Evolutionary conservation across 2,113 vertebrate genomes (phyloP).

Genomic region (Holacanthus passer): DNA sequence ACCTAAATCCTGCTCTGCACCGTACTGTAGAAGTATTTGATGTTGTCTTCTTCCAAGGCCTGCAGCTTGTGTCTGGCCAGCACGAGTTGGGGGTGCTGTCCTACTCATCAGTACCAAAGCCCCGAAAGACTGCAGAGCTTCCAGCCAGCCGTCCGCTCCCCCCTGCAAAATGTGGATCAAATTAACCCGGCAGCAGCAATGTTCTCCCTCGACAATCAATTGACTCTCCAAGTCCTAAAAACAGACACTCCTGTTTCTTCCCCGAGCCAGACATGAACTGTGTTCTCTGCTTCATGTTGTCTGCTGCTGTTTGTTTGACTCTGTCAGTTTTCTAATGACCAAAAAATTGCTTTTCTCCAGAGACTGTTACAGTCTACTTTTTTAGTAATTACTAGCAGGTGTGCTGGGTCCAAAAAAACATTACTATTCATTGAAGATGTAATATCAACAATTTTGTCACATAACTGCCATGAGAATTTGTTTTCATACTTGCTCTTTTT

Average conservation of each 20-base stretch:
- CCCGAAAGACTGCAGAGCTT: slow-evolving; percentile 59
- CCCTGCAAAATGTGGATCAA: slow-evolving; percentile 80
- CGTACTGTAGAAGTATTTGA: slow-evolving; percentile 44
- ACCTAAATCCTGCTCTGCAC: slow-evolving; percentile 33
- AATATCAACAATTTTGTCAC: slow-evolving; percentile 45
- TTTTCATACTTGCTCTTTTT: slow-evolving; percentile 36
- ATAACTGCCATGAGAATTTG: slow-evolving; percentile 19
- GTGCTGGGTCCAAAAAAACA: slow-evolving; percentile 22
- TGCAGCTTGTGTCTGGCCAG: slow-evolving; percentile 62
- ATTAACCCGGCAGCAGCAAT: slow-evolving; percentile 77
- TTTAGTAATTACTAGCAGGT: slow-evolving; percentile 58
- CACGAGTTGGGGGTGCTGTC: slow-evolving; percentile 66
- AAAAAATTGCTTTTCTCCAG: slow-evolving; percentile 55
- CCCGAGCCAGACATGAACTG: slow-evolving; percentile 60
- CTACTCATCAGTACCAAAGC: slow-evolving; percentile 69
- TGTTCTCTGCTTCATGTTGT: slow-evolving; percentile 56
- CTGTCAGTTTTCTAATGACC: slow-evolving; percentile 63
- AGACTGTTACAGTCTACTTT: slow-evolving; percentile 20
- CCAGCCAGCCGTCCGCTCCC: slow-evolving; percentile 53
- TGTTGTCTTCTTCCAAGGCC: slow-evolving; percentile 59
- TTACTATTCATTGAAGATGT: neutral
- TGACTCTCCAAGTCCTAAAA: slow-evolving; percentile 72
- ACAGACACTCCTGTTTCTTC: slow-evolving; percentile 69
- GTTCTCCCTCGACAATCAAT: slow-evolving; percentile 74
- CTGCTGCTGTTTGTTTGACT: slow-evolving; percentile 71